phyloP scores from a whole-genome alignment of 2,113 vertebrate genomes.

The Chaetorhynchus papuensis region DNA sequence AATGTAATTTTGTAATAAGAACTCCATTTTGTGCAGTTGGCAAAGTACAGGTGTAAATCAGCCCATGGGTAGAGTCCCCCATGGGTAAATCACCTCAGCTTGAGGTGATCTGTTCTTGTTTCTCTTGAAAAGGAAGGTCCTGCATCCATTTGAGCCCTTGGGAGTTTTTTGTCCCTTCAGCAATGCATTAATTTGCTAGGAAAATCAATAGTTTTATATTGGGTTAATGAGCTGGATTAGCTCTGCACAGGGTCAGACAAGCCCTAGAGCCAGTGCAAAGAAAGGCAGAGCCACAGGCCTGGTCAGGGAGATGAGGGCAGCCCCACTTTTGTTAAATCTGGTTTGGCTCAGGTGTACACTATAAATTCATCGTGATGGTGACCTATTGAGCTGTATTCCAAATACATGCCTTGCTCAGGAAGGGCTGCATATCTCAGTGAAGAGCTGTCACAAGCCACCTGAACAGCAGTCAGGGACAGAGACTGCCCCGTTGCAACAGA shows the following conservation, averaged over 20 bases:
- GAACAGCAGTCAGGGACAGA: background rate
- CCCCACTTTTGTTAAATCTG: background rate
- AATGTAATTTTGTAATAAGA: background rate
- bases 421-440: background rate
- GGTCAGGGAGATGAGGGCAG: background rate
- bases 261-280: background rate
- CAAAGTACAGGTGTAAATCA: background rate
- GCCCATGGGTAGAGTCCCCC: background rate
- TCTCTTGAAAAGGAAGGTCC: background rate
- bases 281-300: background rate
- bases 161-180: background rate
- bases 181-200: background rate
- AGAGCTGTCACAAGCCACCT: background rate
- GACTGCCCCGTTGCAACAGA: background rate
- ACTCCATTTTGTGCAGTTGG: background rate
- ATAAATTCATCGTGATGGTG: accelerated
- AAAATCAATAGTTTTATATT: background rate
- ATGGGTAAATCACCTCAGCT: background rate
- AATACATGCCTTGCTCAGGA: background rate
- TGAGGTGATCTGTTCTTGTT: background rate
- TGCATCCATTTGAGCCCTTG: background rate
- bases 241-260: background rate
- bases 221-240: background rate
- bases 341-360: accelerated
- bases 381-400: background rate